Conservation (phyloP, 92 coral and sea anemone genomes). For the Zoanthus sociatus region DNA sequence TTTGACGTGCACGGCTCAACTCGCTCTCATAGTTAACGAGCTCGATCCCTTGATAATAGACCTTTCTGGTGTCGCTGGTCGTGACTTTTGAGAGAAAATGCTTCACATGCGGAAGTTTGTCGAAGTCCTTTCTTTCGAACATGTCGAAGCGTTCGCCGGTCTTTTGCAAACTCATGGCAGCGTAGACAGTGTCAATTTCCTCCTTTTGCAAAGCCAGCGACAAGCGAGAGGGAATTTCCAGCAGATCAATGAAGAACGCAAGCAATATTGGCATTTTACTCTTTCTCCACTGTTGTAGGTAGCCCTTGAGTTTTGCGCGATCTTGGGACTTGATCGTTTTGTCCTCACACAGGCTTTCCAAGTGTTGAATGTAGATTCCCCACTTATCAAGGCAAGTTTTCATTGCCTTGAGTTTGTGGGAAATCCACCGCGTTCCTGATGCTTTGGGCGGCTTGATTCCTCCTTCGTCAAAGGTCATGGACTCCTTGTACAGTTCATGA, state of each 20-base stretch:
- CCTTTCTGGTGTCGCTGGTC: conserved; percentile 18
- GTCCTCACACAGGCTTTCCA: conserved; percentile 32
- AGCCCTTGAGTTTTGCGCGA: conserved; percentile 10
- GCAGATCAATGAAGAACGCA: conserved; percentile 16
- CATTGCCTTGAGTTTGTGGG: conserved; percentile 43
- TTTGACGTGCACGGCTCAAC: conserved; percentile 17
- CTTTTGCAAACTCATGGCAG: conserved; percentile 16
- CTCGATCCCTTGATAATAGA: conserved; percentile 15
- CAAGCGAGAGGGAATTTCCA: conserved; percentile 17
- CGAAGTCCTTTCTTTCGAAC: conserved; percentile 16
- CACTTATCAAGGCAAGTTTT: conserved; percentile 43
- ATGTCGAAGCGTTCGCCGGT: conserved; percentile 18
- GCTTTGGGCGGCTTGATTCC: conserved; percentile 43
- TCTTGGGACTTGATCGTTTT: conserved; percentile 9
- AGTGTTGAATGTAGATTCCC: conserved; percentile 42
- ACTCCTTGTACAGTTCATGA: conserved; percentile 31
- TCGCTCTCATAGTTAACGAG: conserved; percentile 16
- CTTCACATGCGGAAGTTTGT: conserved; percentile 16
- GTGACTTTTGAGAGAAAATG: conserved; percentile 12
- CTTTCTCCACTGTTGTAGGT: conserved; percentile 15
- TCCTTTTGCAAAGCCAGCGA: conserved; percentile 17
- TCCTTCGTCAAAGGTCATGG: conserved; percentile 28
- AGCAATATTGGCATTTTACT: conserved; percentile 13
- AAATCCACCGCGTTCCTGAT: conserved; percentile 44
- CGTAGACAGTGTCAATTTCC: conserved; percentile 16